phyloP scores from a whole-genome alignment of 1,140 invertebrate genomes.

The Heterodera schachtii region DNA sequence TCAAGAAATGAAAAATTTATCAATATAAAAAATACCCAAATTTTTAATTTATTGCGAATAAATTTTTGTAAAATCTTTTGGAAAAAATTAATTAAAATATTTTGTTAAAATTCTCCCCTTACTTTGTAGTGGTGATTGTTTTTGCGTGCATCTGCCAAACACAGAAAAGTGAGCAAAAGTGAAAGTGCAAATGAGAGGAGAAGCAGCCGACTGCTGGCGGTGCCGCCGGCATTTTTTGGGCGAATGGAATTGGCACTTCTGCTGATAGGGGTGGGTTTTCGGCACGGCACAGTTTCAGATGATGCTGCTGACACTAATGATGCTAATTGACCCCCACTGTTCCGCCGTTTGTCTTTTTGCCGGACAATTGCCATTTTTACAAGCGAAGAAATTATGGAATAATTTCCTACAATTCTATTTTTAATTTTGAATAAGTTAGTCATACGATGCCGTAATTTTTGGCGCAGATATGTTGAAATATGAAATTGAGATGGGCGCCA shows the following conservation, averaged over 20 bases:
- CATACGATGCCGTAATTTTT: too few relatives aligned
- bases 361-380: neutral
- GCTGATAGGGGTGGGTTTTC: too few relatives aligned
- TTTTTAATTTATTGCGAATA: too few relatives aligned
- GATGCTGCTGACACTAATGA: too few relatives aligned
- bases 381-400: neutral
- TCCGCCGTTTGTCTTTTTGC: neutral
- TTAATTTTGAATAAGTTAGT: too few relatives aligned
- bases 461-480: too few relatives aligned
- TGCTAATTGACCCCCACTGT: neutral
- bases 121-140: constrained; percentile 13
- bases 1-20: too few relatives aligned
- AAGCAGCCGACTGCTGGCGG: neutral
- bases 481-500: too few relatives aligned
- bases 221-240: neutral
- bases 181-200: neutral
- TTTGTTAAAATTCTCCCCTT: neutral
- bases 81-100: too few relatives aligned
- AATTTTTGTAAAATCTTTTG: too few relatives aligned
- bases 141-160: neutral
- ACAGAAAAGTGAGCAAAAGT: neutral
- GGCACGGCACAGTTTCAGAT: too few relatives aligned
- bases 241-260: neutral
- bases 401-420: neutral
- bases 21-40: too few relatives aligned